Percentiles rank a stretch among this genome's conserved stretches.
These are phyloP conservation scores for Acanthaster planci DNA, from an alignment of 35 echinoderm and acorn worm species.

Conservation along the genomic window DNA sequence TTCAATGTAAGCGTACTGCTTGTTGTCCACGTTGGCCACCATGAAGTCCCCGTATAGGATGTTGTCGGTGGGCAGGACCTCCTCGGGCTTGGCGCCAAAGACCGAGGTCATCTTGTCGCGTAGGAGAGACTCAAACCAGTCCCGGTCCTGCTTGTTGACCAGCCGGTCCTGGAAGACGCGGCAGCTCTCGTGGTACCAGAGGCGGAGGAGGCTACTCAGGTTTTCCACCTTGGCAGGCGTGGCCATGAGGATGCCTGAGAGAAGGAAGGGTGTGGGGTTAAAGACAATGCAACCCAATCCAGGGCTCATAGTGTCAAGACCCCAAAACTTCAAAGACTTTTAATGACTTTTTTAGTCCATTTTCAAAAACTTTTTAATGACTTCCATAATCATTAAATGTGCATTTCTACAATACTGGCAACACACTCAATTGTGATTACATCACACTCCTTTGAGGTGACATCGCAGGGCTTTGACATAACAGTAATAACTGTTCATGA, in stretches of 20 bases:
- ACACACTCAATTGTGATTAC: too few relatives aligned
- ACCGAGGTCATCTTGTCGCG: conserved; percentile 57
- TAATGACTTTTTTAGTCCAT: too few relatives aligned
- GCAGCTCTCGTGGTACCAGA: conserved; percentile 97
- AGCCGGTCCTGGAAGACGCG: conserved; percentile 96
- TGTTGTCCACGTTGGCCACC: conserved; percentile 93
- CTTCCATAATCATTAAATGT: too few relatives aligned
- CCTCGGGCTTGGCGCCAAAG: conserved; percentile 67
- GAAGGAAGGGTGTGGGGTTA: too few relatives aligned
- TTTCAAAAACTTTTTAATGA: too few relatives aligned
- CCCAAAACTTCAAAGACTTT: too few relatives aligned
- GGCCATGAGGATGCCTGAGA: conserved; percentile 90
- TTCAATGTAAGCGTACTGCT: conserved; percentile 81
- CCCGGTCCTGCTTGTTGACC: conserved; percentile 85
- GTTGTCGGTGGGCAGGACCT: conserved; percentile 56
- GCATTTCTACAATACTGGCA: too few relatives aligned
- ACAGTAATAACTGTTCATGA: too few relatives aligned
- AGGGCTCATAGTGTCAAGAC: too few relatives aligned
- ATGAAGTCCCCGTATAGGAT: conserved; percentile 95
- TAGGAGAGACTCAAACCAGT: conserved; percentile 80
- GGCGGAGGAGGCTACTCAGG: conserved; percentile 58
- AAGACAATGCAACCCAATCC: too few relatives aligned
- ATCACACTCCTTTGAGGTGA: too few relatives aligned
- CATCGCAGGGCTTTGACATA: too few relatives aligned
- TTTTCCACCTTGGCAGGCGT: conserved; percentile 59